phyloP scores from a whole-genome alignment of 2,888 invertebrate species.

The Holacanthella duospinosa region DNA sequence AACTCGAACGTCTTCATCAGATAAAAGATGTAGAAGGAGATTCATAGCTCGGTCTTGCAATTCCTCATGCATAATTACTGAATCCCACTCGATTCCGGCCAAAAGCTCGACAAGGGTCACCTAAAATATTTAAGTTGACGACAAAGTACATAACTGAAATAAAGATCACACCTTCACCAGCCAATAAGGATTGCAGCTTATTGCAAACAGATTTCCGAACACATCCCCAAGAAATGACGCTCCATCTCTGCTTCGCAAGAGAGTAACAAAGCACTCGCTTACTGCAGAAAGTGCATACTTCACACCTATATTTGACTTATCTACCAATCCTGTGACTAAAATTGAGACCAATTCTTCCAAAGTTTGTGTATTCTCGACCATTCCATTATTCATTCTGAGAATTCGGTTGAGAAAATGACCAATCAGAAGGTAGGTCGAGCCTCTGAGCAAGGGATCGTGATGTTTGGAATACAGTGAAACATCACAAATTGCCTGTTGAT shows the following conservation, averaged over 20 bases:
- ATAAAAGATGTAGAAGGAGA: slow-evolving; percentile 55
- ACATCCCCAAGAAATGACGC: slow-evolving; percentile 46
- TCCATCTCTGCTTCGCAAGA: slow-evolving; percentile 55
- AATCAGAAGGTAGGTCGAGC: slow-evolving; percentile 56
- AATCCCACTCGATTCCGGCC: slow-evolving; percentile 40
- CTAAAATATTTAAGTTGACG: slow-evolving; percentile 41
- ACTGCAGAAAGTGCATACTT: slow-evolving; percentile 51
- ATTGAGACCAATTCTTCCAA: neutral
- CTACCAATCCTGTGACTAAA: slow-evolving; percentile 51
- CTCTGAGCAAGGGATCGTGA: slow-evolving; percentile 70
- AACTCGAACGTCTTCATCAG: slow-evolving; percentile 67
- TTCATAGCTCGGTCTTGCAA: slow-evolving; percentile 52
- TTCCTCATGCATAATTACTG: slow-evolving; percentile 30
- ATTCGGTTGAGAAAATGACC: slow-evolving; percentile 56
- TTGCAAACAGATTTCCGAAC: slow-evolving; percentile 52
- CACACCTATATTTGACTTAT: slow-evolving; percentile 33
- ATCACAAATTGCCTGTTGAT: slow-evolving; percentile 51
- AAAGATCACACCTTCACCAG: slow-evolving; percentile 64
- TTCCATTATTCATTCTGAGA: slow-evolving; percentile 38
- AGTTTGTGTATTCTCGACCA: neutral
- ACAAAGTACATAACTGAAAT: neutral
- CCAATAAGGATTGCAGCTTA: slow-evolving; percentile 70
- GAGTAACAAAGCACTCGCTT: slow-evolving; percentile 48
- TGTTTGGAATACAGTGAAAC: slow-evolving; percentile 60
- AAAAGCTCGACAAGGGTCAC: slow-evolving; percentile 56